Percentiles rank a stretch among this genome's conserved stretches.
Conservation (phyloP, 2,113 vertebrate species). For the Dipodomys spectabilis region DNA sequence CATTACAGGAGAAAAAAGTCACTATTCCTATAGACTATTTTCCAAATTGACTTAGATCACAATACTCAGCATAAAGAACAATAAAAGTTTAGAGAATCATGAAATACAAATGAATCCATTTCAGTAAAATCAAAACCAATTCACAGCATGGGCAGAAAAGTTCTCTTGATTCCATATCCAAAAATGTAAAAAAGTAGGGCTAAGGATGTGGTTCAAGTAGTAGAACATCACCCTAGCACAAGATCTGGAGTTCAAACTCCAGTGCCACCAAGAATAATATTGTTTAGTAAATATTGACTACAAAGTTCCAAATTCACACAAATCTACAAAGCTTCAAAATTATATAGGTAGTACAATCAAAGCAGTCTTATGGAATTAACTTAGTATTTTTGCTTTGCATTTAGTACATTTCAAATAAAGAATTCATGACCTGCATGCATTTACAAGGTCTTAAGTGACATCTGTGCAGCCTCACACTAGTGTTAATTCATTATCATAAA, state of each 20-base stretch:
- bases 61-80: not conserved
- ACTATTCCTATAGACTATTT: not conserved
- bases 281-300: conserved; percentile 27
- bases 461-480: not conserved
- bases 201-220: no score
- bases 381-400: not conserved
- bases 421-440: not conserved
- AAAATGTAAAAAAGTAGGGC: no score
- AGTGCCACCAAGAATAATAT: not conserved
- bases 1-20: not conserved
- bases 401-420: not conserved
- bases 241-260: no score
- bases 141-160: no score
- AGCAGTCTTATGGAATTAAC: not conserved
- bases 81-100: conserved; percentile 4
- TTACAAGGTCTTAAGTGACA: not conserved
- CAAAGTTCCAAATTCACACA: not conserved
- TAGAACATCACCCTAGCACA: no score
- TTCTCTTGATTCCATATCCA: no score
- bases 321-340: not conserved
- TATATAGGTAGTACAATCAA: not conserved
- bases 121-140: conserved; percentile 35
- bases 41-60: not conserved
- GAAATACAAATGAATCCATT: not conserved
- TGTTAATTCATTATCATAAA: conserved; percentile 8